Percentiles rank a stretch among this genome's conserved stretches.
Evolutionary conservation across 2,888 invertebrate species (phyloP).

Genomic region (Eupithecia inturbata): DNA sequence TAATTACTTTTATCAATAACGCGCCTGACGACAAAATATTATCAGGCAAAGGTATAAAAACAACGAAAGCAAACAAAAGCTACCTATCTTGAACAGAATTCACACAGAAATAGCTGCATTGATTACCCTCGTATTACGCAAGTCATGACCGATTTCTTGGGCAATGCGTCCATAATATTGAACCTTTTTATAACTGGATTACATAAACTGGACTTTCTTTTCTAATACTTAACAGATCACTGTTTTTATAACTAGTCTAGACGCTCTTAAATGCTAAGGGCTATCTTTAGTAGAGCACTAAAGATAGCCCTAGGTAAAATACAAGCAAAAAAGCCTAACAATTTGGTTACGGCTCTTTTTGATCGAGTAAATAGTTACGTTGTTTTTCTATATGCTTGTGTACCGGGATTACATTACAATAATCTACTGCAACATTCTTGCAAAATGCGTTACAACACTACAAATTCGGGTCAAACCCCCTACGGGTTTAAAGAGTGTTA

Average conservation of each 20-base stretch:
- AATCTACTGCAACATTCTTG: background rate
- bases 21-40: slow-evolving; percentile 9
- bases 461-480: background rate
- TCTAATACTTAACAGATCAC: slow-evolving; percentile 11
- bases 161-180: slow-evolving; percentile 60
- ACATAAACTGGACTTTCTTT: slow-evolving; percentile 26
- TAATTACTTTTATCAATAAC: slow-evolving; percentile 5
- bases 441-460: background rate
- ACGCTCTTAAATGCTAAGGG: background rate
- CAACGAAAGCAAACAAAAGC: slow-evolving; percentile 21
- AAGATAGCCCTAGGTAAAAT: background rate
- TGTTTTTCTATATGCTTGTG: background rate
- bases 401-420: background rate
- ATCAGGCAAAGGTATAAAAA: slow-evolving; percentile 15
- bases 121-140: slow-evolving; percentile 54
- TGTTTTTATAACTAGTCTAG: slow-evolving; percentile 7
- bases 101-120: slow-evolving; percentile 33
- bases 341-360: no score
- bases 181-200: slow-evolving; percentile 50
- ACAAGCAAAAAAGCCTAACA: background rate
- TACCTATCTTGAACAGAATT: slow-evolving; percentile 40
- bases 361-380: background rate
- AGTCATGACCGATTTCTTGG: slow-evolving; percentile 63
- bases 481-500: no score
- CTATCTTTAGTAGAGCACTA: background rate